phyloP scores from a whole-genome alignment of 92 coral and sea anemone genomes.

The Zoanthus sociatus region DNA sequence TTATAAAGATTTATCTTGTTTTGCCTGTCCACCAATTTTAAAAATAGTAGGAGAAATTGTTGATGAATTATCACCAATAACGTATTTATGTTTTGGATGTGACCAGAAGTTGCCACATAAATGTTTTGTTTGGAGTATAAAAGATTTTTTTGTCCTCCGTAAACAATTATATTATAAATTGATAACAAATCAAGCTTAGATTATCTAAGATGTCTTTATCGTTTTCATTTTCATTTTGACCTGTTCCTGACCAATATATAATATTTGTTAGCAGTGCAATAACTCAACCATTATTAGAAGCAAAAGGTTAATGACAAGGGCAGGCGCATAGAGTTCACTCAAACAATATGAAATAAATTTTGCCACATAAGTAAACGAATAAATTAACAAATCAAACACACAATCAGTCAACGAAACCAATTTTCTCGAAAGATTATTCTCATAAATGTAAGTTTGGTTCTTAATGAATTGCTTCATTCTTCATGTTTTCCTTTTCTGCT shows the following conservation, averaged over 20 bases:
- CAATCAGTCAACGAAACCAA: too few relatives aligned
- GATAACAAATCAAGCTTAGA: not conserved
- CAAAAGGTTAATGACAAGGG: not conserved
- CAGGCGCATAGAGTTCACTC: not conserved
- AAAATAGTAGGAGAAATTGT: not conserved
- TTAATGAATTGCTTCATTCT: not conserved
- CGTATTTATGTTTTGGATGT: not conserved
- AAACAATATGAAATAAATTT: not conserved
- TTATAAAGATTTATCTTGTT: not conserved
- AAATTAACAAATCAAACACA: too few relatives aligned
- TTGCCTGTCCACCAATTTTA: not conserved
- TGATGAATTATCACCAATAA: not conserved
- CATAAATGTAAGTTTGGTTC: not conserved
- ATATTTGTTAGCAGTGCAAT: not conserved
- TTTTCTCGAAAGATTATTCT: too few relatives aligned
- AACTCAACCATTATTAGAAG: not conserved
- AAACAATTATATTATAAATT: not conserved
- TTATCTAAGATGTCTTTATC: not conserved
- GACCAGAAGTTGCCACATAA: not conserved
- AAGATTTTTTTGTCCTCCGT: not conserved
- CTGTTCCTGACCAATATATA: not conserved
- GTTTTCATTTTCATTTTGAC: not conserved
- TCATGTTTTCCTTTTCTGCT: not conserved
- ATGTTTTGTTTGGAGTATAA: not conserved
- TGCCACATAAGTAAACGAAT: too few relatives aligned